Percentiles rank a stretch among this genome's conserved stretches.
Evolutionary conservation across 37 sponge, comb jelly and placozoan species (phyloP).

Genomic region (Oopsacas minuta): DNA sequence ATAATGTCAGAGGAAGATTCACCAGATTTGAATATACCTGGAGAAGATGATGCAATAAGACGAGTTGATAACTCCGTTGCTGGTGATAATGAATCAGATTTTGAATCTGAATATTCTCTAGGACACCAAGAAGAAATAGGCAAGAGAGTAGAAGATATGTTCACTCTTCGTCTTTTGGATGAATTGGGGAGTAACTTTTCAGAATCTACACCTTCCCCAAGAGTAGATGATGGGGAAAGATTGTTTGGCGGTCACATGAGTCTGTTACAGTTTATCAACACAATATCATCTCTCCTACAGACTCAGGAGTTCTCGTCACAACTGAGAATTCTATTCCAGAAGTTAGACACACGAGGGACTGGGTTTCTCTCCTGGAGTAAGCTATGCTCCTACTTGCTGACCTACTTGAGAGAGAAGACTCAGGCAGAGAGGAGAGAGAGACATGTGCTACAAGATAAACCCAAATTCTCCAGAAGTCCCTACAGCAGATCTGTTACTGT

Average conservation of each 20-base stretch:
- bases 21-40: too few relatives aligned
- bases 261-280: background rate
- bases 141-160: background rate
- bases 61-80: too few relatives aligned
- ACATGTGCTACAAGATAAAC: constrained; percentile 16
- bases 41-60: too few relatives aligned
- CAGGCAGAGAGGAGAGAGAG: background rate
- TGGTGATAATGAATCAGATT: too few relatives aligned
- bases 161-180: background rate
- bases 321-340: background rate
- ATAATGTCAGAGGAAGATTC: too few relatives aligned
- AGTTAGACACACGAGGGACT: constrained; percentile 60
- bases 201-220: background rate
- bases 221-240: background rate
- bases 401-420: constrained; percentile 54
- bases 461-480: constrained; percentile 20
- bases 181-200: background rate
- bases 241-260: background rate
- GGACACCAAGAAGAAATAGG: background rate
- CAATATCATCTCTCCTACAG: background rate
- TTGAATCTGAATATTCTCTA: background rate
- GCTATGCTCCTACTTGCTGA: constrained; percentile 75
- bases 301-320: background rate
- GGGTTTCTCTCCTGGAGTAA: constrained; percentile 65
- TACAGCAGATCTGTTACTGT: constrained; percentile 40